Evolutionary conservation across 2,797 vertebrate genomes (phyloP), one percentile per base, ranked within the genome.

Genomic region (Schizopygopsis malacanthus): DNA sequence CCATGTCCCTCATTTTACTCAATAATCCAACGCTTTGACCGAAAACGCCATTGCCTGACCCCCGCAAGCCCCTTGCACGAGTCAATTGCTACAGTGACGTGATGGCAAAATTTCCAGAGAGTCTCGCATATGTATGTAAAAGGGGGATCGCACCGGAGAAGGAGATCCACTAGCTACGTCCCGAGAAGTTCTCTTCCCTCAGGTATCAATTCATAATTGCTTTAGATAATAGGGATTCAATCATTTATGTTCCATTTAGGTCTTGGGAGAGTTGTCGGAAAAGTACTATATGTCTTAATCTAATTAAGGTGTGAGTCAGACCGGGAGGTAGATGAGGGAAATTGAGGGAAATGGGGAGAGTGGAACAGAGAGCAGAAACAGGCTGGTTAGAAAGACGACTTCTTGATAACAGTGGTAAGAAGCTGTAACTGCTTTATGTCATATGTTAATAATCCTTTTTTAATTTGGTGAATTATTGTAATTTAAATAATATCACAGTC

Each of bases 211-310:
- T 89, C 88, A 89, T 91, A 92, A 90, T 86, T 87, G 80, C 72
- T 85, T 85, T 81, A 89, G 88, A 91, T 91, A 92, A 91, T 89
- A 91, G 88, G 85, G 85, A 86, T 88, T 91, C 87, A 90, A 91
- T 91, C 86, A 92, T 91, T 92, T 85, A 91, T 90, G 87, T 89
- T 88, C 87, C 83, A 84, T 85, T 90, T 78, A 85, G 85, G 83
- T 89, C 84, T 87, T 87, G 61, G 25, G 86, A 89, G 88, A 88
- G 81, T 87, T 89, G 85, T 89, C 76, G 61, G 86, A 81, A 76
- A 85, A 90, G 83, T 85, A 72, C 63, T 88, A 82, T 85, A 88
- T 86, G 70, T 88, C 87, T 90, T 86, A 82, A 90, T 89, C 85
- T 90, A 90, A 91, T 91, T 91, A 91, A 84, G 81, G 71, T 83